Percentiles rank a stretch among this genome's conserved stretches.
These are phyloP conservation scores for Elaphurus davidianus DNA, from an alignment of 2,113 vertebrate species.

Conservation along the genomic window DNA sequence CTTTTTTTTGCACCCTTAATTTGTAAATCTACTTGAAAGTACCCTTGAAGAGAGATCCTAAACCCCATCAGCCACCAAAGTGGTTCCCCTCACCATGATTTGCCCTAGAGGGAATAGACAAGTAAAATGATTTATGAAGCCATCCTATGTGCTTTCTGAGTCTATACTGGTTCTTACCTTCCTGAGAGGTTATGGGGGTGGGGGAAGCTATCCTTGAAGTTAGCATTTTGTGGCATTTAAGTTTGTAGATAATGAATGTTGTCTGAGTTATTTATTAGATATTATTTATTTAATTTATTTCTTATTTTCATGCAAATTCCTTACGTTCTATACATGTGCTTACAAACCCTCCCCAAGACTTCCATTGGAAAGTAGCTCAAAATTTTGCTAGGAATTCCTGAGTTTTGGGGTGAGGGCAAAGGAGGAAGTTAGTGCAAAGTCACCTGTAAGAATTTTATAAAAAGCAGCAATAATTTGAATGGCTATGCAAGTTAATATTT, in stretches of 20 bases:
- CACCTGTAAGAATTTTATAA: background rate
- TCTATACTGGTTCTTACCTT: background rate
- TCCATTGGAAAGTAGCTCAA: background rate
- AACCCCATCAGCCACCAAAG: background rate
- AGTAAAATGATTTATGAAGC: background rate
- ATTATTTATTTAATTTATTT: constrained; percentile 87
- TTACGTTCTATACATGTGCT: background rate
- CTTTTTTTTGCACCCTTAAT: background rate
- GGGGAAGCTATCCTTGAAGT: background rate
- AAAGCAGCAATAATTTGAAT: constrained; percentile 76
- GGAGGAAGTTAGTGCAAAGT: background rate
- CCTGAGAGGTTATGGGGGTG: background rate
- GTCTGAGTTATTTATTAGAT: constrained; percentile 80
- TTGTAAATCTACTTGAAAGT: constrained; percentile 12
- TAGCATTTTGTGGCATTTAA: constrained; percentile 57
- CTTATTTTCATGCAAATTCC: background rate
- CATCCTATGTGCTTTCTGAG: background rate
- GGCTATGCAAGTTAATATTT: constrained; percentile 75
- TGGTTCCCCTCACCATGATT: background rate
- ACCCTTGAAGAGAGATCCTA: constrained; percentile 16
- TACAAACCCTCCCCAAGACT: background rate
- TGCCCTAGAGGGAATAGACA: background rate
- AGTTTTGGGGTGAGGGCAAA: background rate
- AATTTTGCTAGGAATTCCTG: constrained; percentile 32
- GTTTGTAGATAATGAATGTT: constrained; percentile 47